A percentile compares a stretch with the other conserved stretches of the same genome.
phyloP scores from a whole-genome alignment of 2,113 vertebrate genomes.

The Actinemys pallida region DNA sequence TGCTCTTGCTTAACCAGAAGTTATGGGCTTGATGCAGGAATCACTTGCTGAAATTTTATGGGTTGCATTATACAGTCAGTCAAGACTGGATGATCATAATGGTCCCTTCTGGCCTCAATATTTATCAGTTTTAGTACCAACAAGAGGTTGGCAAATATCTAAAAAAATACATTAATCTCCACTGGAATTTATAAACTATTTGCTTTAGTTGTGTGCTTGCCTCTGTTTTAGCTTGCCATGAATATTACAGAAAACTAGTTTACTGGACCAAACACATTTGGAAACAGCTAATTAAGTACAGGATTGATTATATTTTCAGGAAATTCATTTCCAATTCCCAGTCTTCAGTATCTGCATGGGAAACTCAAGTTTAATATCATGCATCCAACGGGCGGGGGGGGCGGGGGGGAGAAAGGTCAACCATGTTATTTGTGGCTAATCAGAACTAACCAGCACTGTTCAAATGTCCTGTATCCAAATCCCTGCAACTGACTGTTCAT shows the following conservation, averaged over 20 bases:
- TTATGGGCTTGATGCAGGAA: not conserved
- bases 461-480: not conserved
- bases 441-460: not conserved
- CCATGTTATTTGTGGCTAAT: not conserved
- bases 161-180: not conserved
- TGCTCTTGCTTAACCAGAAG: not conserved
- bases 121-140: not conserved
- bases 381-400: not conserved
- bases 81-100: accelerated
- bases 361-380: not conserved
- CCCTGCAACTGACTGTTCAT: not conserved
- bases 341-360: not conserved
- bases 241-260: not conserved
- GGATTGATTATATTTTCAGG: not conserved
- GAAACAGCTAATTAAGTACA: not conserved
- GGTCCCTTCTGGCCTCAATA: not conserved
- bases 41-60: not conserved
- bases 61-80: not conserved
- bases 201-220: not conserved
- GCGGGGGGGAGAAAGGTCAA: too few species aligned
- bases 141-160: not conserved
- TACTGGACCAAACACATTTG: not conserved
- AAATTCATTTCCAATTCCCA: not conserved
- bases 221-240: not conserved
- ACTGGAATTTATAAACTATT: not conserved